Evolutionary conservation across 2,797 vertebrate species (phyloP), one percentile per base, ranked within the genome.

Genomic region (Synanceia verrucosa): DNA sequence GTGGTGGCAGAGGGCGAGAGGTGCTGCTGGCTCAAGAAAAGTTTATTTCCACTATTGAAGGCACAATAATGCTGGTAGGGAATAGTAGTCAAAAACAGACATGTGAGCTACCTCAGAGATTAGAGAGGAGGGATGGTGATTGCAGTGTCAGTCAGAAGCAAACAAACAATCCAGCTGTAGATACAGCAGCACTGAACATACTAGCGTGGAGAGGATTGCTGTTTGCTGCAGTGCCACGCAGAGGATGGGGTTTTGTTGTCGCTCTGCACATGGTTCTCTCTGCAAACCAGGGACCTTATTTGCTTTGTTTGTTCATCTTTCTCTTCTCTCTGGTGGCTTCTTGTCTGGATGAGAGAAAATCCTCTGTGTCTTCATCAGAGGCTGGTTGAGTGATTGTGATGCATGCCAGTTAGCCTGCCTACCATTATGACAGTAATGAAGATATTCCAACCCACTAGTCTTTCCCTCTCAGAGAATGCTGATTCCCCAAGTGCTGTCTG

Each of bases 301-400:
- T 83, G 64, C 83, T 86, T 85, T 85, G 76, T 87, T 86, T 87
- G 76, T 81, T 80, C 65, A 86, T 85, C 73, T 73, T 65, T 66
- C 63, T 62, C 58, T 44, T 44, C 48, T 84, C 86, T 84, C 85
- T 70, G 65, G 73, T 73, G 86, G 73, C 29, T 83, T 89, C 79
- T 79, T 81, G 81, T 88, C 88, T 84, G 84, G 74, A 85, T 87
- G 65, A 47, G 58, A 81, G 71, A 21, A 88, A 87, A 66, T 63
- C 85, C 71, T 87, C 66, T 78, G 86, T 71, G 78, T 85, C 70
- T 79, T 82, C 79, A 84, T 86, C 83, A 89, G 73, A 82, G 65
- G 82, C 60, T 53, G 73, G 62, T 46, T 65, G 81, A 82, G 65
- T 75, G 78, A 83, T 65, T 82, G 74, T 65, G 81, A 83, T 86